Evolutionary conservation across 2,888 invertebrate species (phyloP), one percentile per base, ranked within the genome.

Genomic region (Nipponacmea schrenckii): DNA sequence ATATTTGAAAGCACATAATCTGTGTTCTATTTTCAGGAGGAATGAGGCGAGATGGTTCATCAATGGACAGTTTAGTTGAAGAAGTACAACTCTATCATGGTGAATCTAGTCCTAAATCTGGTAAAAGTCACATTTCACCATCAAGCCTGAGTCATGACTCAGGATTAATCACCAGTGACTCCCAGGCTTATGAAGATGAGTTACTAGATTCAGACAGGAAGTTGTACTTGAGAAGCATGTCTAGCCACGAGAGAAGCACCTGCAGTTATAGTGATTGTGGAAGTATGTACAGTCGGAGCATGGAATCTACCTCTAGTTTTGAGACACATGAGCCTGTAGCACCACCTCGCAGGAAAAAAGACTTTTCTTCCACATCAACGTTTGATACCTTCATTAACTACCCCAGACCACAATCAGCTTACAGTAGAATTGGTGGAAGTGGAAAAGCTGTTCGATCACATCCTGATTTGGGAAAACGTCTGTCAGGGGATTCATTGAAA

Each of bases 151-250:
- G 94, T 79, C 91, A 95, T 78, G 95, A 96, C 88, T 95, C 95
- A 4, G 95, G 95, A 0, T 90, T 95, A 72, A 95, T 95, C 1
- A 90, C 95, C 71, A 94, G 94, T 44, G 95, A 95, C 90, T 94
- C 94, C 72, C 95, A 95, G 87, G 92, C 95, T 5, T 95, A 94
- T 86, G 94, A 84, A 27, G 86, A 86, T 14, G 83, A 84, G 4
- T 10, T 39, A 10, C 39, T 7, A 10, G 39, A 39, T 39, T 39
- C 39, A 39, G 39, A 39, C 39, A 39, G 31, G 31, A 62, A 24
- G 20, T 26, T 70, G 27, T 81, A 77, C 62, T 46, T 64, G 8
- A 74, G 80, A n/a, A 80, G 76, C 67, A 46, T 72, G 1, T 81
- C 80, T 10, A 77, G 79, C 31, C 73, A 68, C 48, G 78, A 77